These are phyloP conservation scores for Epizoanthus stellaris DNA, from an alignment of 92 coral and sea anemone species.

Conservation along the genomic window DNA sequence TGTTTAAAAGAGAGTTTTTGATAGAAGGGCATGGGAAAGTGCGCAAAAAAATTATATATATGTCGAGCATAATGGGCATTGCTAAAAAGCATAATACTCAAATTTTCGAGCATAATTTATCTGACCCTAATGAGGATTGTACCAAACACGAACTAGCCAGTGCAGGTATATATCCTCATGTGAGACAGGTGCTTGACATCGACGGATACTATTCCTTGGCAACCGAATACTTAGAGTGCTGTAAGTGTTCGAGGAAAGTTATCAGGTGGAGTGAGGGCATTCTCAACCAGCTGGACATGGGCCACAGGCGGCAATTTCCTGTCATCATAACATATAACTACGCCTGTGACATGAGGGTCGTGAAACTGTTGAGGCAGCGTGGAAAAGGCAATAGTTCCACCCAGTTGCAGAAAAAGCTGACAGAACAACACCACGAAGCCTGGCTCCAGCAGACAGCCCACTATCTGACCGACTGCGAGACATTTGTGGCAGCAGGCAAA, in stretches of 20 bases:
- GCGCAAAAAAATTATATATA: no score
- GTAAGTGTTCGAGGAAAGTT: conserved; percentile 50
- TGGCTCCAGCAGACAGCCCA: conserved; percentile 51
- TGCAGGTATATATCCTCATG: conserved; percentile 51
- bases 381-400: conserved; percentile 38
- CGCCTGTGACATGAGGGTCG: conserved; percentile 57
- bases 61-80: no score
- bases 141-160: conserved; percentile 35
- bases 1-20: no score
- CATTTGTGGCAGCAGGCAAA: conserved; percentile 28
- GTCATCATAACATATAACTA: conserved; percentile 49
- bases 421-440: conserved; percentile 52
- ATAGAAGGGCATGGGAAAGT: no score
- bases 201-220: conserved; percentile 65
- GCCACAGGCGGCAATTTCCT: conserved; percentile 55
- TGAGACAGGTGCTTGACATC: conserved; percentile 57
- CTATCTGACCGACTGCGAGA: conserved; percentile 59
- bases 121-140: no score
- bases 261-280: conserved; percentile 62
- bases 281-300: conserved; percentile 52
- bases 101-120: no score
- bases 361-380: conserved; percentile 43
- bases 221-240: conserved; percentile 62
- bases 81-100: no score
- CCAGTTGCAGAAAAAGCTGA: conserved; percentile 43